These are phyloP conservation scores for Eospalax fontanierii DNA, from an alignment of 2,797 vertebrate species.

Conservation along the genomic window DNA sequence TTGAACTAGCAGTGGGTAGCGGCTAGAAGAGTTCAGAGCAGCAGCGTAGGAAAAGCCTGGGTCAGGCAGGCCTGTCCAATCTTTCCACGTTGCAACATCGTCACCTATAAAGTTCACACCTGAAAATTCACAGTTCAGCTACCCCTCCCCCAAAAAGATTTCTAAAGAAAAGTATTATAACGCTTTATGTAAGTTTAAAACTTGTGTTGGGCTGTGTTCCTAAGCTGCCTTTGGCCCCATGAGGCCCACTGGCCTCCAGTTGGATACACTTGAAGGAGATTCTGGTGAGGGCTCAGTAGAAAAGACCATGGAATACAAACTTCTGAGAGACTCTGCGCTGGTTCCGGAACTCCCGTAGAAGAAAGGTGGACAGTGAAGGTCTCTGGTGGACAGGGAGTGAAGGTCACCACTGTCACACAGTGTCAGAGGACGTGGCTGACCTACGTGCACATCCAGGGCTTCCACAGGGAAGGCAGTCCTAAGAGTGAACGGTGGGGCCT, in stretches of 20 bases:
- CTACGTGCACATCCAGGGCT: background rate
- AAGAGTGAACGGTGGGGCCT: too few relatives aligned
- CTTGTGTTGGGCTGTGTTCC: too few relatives aligned
- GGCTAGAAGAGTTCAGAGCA: background rate
- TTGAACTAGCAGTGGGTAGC: too few relatives aligned
- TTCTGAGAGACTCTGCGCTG: too few relatives aligned
- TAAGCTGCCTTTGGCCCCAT: too few relatives aligned
- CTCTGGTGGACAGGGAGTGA: background rate
- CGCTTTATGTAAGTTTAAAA: too few relatives aligned
- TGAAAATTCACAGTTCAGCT: too few relatives aligned
- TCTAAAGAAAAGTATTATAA: too few relatives aligned
- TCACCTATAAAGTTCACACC: background rate
- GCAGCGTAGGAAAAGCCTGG: background rate
- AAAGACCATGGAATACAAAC: too few relatives aligned
- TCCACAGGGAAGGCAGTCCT: accelerated
- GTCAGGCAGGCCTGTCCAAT: background rate
- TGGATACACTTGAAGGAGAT: background rate
- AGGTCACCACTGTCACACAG: background rate
- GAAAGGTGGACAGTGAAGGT: background rate
- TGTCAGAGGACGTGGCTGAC: too few relatives aligned
- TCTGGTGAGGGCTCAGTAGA: background rate
- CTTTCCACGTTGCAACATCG: background rate
- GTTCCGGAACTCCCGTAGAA: too few relatives aligned
- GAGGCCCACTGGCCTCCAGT: background rate
- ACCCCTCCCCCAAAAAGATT: too few relatives aligned